These are phyloP conservation scores for Syrrhaptes paradoxus DNA, from an alignment of 2,113 vertebrate species.

Conservation along the genomic window DNA sequence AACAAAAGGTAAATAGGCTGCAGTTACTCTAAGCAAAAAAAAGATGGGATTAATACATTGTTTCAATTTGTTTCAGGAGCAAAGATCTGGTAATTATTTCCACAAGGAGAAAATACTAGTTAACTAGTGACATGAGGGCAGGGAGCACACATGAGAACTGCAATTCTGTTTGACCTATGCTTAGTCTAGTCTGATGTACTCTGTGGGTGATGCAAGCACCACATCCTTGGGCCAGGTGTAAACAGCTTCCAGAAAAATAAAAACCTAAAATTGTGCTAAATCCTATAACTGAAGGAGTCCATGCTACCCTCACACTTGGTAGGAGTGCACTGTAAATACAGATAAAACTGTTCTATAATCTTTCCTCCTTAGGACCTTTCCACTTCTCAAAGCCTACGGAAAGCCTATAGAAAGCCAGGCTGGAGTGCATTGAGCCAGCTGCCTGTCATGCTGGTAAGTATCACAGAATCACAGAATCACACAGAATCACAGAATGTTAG, in stretches of 20 bases:
- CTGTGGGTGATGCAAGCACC: background rate
- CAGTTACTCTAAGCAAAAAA: background rate
- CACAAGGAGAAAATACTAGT: background rate
- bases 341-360: background rate
- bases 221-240: background rate
- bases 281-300: background rate
- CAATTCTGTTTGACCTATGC: background rate
- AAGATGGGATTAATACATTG: background rate
- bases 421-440: background rate
- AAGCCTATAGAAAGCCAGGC: background rate
- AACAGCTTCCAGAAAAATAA: background rate
- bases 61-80: background rate
- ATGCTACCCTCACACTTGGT: background rate
- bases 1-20: background rate
- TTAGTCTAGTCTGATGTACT: background rate
- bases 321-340: background rate
- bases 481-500: too few species aligned
- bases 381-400: background rate
- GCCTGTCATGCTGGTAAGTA: background rate
- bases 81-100: background rate
- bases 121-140: background rate
- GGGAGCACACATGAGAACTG: background rate
- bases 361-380: background rate
- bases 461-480: too few species aligned
- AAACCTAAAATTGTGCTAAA: background rate